Evolutionary conservation across 2,113 vertebrate genomes (phyloP).

Genomic region (Gymnogyps californianus): DNA sequence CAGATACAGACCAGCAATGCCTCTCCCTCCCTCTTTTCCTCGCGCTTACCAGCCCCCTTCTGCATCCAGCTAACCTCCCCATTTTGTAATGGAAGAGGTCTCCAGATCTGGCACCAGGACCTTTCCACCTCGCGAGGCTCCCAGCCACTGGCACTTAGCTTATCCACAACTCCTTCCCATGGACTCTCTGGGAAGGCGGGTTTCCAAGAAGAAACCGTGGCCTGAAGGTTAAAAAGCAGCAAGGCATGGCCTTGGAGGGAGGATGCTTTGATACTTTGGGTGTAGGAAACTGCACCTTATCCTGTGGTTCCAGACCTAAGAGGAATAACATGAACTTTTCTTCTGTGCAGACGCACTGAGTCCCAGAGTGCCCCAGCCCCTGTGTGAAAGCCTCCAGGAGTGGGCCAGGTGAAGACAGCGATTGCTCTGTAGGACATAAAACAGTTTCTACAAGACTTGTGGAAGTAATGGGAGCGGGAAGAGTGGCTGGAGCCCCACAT

Average conservation of each 20-base stretch:
- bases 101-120: neutral
- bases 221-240: neutral
- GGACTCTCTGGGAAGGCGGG: neutral
- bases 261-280: neutral
- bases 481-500: neutral
- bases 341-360: neutral
- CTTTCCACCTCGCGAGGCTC: neutral
- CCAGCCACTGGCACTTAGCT: neutral
- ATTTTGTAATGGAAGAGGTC: neutral
- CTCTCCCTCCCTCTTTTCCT: neutral
- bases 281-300: neutral
- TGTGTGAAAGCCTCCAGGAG: neutral
- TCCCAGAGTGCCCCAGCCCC: neutral
- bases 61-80: neutral
- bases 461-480: neutral
- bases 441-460: neutral
- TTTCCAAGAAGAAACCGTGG: fast-evolving
- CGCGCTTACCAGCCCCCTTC: neutral
- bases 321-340: neutral
- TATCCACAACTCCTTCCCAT: neutral
- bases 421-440: neutral
- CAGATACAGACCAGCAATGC: neutral
- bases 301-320: neutral
- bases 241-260: neutral
- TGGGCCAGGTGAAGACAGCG: neutral